These are phyloP conservation scores for Cathartes aura DNA, from an alignment of 2,113 vertebrate species.

Conservation along the genomic window DNA sequence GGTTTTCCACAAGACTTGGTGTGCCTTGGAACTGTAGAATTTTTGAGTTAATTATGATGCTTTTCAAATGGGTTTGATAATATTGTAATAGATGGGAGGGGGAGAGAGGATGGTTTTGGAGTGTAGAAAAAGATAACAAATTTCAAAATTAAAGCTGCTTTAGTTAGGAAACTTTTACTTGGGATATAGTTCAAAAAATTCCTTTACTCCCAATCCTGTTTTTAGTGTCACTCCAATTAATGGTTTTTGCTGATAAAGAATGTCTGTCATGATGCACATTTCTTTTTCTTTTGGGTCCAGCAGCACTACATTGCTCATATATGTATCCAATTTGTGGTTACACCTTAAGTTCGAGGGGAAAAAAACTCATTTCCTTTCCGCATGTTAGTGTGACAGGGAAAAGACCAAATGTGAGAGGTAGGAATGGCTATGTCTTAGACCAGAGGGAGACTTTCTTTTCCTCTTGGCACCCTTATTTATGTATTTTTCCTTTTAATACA, in stretches of 20 bases:
- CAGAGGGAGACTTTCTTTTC: background rate
- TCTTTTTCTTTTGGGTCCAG: background rate
- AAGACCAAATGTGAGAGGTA: background rate
- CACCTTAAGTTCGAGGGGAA: background rate
- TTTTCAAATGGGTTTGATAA: background rate
- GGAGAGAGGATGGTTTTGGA: background rate
- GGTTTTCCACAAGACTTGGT: background rate
- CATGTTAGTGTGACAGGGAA: background rate
- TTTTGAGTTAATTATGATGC: background rate
- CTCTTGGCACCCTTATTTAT: background rate
- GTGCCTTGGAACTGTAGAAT: background rate
- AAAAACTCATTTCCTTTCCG: background rate
- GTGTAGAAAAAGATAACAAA: background rate
- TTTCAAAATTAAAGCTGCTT: background rate
- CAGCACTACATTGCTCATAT: background rate
- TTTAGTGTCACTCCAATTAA: background rate
- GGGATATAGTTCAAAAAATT: background rate
- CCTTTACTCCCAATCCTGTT: background rate
- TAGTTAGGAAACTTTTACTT: background rate
- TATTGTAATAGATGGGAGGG: background rate
- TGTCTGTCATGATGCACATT: background rate
- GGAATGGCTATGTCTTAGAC: background rate
- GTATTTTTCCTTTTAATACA: background rate
- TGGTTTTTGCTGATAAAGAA: background rate
- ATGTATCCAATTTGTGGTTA: background rate